A percentile compares a stretch with the other conserved stretches of the same genome.
phyloP scores from a whole-genome alignment of 2,113 vertebrate genomes.

The Microtus oregoni region DNA sequence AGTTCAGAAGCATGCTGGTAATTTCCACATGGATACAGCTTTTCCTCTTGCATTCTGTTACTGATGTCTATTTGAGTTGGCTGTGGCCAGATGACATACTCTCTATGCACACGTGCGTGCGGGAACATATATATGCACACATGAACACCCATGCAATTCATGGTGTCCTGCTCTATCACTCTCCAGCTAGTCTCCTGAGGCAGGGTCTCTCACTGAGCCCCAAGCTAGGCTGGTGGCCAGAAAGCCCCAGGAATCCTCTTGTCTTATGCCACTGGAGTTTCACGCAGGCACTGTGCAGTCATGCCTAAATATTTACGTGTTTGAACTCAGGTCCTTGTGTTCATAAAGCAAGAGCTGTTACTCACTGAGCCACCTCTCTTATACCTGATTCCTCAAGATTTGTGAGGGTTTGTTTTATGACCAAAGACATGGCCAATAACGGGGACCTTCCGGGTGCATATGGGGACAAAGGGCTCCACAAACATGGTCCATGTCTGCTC shows the following conservation, averaged over 20 bases:
- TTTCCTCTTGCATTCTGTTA: neutral
- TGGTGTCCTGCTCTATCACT: neutral
- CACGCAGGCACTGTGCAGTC: neutral
- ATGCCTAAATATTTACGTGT: neutral
- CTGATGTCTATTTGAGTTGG: neutral
- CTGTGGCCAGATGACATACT: neutral
- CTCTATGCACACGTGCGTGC: neutral
- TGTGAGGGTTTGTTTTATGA: neutral
- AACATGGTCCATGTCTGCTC: neutral
- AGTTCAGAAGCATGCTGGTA: neutral
- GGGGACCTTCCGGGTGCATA: too few relatives aligned
- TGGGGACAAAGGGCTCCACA: neutral
- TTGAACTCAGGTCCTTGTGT: neutral
- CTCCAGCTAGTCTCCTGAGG: neutral
- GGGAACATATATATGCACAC: neutral
- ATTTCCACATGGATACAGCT: neutral
- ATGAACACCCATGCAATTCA: neutral
- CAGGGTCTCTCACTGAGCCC: neutral
- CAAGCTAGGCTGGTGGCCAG: neutral
- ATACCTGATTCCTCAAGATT: neutral
- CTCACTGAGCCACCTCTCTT: neutral
- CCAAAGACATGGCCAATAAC: too few relatives aligned
- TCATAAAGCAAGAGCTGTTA: neutral
- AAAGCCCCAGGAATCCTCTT: neutral
- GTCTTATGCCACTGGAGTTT: neutral